Percentiles rank a stretch among this genome's conserved stretches.
phyloP scores from a whole-genome alignment of 2,888 invertebrate genomes.

The Hylaea fasciaria region DNA sequence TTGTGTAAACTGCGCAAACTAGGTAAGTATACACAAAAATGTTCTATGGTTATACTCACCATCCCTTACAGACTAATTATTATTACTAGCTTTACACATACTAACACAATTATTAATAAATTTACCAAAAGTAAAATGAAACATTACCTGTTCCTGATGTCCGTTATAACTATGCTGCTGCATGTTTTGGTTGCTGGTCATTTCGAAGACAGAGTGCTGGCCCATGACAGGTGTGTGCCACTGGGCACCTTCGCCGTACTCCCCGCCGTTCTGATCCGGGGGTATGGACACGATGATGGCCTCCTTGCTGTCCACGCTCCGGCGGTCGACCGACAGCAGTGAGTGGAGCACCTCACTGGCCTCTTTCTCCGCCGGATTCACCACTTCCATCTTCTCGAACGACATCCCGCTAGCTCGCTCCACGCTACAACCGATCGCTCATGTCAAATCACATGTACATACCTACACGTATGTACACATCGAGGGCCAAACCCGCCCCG shows the following conservation, averaged over 20 bases:
- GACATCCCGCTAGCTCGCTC: constrained; percentile 72
- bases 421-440: constrained; percentile 77
- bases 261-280: constrained; percentile 75
- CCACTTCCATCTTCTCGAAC: constrained; percentile 86
- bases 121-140: not conserved
- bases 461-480: constrained; percentile 80
- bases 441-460: constrained; percentile 81
- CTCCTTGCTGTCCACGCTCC: constrained; percentile 85
- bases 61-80: no score
- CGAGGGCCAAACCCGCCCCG: constrained; percentile 73
- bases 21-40: no score
- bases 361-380: constrained; percentile 88
- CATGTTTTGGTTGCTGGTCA: constrained; percentile 70
- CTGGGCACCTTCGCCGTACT: constrained; percentile 84
- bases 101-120: no score
- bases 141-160: constrained; percentile 76
- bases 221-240: constrained; percentile 87
- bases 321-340: constrained; percentile 87
- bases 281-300: constrained; percentile 81
- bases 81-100: no score
- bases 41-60: no score
- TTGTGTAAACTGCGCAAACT: no score
- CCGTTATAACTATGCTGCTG: constrained; percentile 81
- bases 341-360: constrained; percentile 89
- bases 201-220: constrained; percentile 81